These are phyloP conservation scores for Triplophysa dalaica DNA, from an alignment of 2,113 vertebrate species.

Conservation along the genomic window DNA sequence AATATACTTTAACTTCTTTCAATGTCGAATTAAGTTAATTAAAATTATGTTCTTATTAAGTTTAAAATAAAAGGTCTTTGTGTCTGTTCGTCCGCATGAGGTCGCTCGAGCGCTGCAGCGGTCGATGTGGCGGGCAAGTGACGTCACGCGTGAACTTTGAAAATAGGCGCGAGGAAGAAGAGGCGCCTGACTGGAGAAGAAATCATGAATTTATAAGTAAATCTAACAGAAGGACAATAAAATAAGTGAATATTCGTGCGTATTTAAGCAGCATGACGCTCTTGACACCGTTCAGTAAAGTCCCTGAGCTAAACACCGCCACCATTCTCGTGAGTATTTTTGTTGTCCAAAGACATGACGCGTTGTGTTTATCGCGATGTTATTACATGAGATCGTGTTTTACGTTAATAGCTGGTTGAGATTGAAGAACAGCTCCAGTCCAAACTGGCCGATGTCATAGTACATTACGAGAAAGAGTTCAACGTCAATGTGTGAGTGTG, in stretches of 20 bases:
- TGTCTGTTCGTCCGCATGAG: background rate
- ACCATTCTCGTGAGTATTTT: slow-evolving; percentile 71
- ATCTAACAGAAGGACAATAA: background rate
- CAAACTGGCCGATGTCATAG: slow-evolving; percentile 67
- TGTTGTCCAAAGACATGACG: background rate
- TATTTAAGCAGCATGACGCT: slow-evolving; percentile 57
- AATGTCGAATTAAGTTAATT: too few relatives aligned
- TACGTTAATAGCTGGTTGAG: slow-evolving; percentile 70
- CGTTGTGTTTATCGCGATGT: background rate
- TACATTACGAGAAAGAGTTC: slow-evolving; percentile 60
- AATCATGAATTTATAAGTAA: too few relatives aligned
- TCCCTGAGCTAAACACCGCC: slow-evolving; percentile 68
- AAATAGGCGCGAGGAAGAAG: slow-evolving; percentile 41
- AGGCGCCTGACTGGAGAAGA: too few relatives aligned
- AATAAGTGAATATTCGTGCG: too few relatives aligned
- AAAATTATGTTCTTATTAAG: too few relatives aligned
- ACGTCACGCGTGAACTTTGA: slow-evolving; percentile 34
- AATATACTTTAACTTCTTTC: too few relatives aligned
- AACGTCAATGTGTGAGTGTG: slow-evolving; percentile 74
- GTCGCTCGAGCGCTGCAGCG: slow-evolving; percentile 7
- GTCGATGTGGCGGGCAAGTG: background rate
- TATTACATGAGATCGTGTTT: slow-evolving; percentile 2
- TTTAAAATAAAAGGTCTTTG: too few relatives aligned
- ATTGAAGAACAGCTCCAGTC: slow-evolving; percentile 72
- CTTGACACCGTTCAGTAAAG: slow-evolving; percentile 69